phyloP scores from a whole-genome alignment of 1,140 invertebrate species.

The Polypedilum pembai region DNA sequence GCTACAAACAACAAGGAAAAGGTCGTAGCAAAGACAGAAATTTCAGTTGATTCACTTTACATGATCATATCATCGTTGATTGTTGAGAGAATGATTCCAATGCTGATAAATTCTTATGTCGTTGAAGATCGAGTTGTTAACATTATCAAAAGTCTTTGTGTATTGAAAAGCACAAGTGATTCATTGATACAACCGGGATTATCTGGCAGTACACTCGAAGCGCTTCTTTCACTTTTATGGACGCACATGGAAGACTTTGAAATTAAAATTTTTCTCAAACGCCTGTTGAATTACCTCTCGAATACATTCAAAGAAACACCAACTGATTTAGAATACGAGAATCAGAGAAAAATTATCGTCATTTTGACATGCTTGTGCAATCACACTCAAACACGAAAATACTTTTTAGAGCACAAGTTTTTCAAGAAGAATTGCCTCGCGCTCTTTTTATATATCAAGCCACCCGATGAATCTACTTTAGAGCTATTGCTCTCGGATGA shows the following conservation, averaged over 20 bases:
- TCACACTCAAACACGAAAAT: conserved; percentile 41
- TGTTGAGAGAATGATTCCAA: conserved; percentile 49
- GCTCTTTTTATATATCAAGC: conserved; percentile 40
- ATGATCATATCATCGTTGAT: conserved; percentile 48
- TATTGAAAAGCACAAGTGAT: conserved; percentile 29
- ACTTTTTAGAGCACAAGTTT: conserved; percentile 39
- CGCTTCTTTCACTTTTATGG: conserved; percentile 53
- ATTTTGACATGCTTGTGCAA: conserved; percentile 46
- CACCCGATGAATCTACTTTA: conserved; percentile 40
- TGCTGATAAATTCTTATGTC: conserved; percentile 50
- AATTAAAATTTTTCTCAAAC: conserved; percentile 55
- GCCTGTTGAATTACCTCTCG: conserved; percentile 49
- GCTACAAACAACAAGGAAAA: conserved; percentile 29
- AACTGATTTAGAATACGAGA: conserved; percentile 50
- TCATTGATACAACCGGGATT: conserved; percentile 33
- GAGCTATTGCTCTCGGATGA: conserved; percentile 38
- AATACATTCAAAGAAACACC: conserved; percentile 53
- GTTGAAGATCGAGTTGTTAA: conserved; percentile 50
- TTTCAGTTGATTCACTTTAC: conserved; percentile 44
- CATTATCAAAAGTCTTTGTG: conserved; percentile 43
- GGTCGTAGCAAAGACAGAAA: conserved; percentile 31
- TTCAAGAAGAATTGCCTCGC: conserved; percentile 44
- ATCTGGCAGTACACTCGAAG: conserved; percentile 35
- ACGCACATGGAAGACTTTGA: conserved; percentile 58
- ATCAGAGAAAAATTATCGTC: conserved; percentile 48